Conservation (phyloP, 1,140 invertebrate genomes). For the Nasonia vitripennis region DNA sequence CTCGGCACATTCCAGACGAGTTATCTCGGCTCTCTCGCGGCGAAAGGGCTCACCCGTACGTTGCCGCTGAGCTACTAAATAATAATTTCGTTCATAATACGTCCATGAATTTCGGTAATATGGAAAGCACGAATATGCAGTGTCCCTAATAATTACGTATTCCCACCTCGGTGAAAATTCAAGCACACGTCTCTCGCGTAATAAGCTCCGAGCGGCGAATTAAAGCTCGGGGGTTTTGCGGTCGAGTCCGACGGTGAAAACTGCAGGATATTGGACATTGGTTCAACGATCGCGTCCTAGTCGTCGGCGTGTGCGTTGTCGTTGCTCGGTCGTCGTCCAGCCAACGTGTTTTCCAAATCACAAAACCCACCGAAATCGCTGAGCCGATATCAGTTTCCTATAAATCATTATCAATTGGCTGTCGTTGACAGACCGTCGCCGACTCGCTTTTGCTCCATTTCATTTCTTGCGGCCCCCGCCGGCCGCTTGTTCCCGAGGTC, state of each 20-base stretch:
- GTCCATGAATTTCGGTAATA: background rate
- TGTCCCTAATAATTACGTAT: too few relatives aligned
- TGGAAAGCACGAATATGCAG: background rate
- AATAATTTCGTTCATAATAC: background rate
- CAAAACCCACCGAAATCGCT: slow-evolving; percentile 53
- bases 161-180: background rate
- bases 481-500: background rate
- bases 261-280: slow-evolving; percentile 43
- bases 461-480: slow-evolving; percentile 7
- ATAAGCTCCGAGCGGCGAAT: background rate
- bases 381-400: slow-evolving; percentile 53
- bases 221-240: slow-evolving; percentile 42
- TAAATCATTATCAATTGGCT: slow-evolving; percentile 67
- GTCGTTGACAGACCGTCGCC: slow-evolving; percentile 55
- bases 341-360: slow-evolving; percentile 61
- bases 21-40: too few relatives aligned
- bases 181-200: too few relatives aligned
- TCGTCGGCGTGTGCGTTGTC: background rate
- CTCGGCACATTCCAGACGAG: background rate
- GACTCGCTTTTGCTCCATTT: slow-evolving; percentile 38
- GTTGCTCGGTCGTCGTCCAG: background rate
- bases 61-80: background rate
- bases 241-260: background rate
- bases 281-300: slow-evolving; percentile 52
- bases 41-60: background rate